Conservation (phyloP, 2,888 invertebrate species). For the Plebejus melissa region DNA sequence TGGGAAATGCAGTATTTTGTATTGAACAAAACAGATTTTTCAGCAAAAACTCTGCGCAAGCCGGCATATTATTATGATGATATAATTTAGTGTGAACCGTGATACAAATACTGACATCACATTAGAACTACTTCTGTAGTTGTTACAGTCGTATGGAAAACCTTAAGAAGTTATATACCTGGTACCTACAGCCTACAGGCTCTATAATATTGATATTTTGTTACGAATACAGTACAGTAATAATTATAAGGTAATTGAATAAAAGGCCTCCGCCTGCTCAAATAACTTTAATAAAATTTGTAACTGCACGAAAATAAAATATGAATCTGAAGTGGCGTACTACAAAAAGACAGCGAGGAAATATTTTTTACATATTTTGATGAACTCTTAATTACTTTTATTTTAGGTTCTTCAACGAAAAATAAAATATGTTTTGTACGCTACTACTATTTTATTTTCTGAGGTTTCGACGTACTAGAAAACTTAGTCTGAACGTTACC, state of each 20-base stretch:
- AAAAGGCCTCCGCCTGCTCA: background rate
- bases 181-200: too few species aligned
- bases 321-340: constrained; percentile 7
- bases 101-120: too few species aligned
- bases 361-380: background rate
- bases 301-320: background rate
- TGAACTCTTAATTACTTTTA: constrained; percentile 11
- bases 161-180: too few species aligned
- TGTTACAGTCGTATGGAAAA: too few species aligned
- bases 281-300: constrained; percentile 11
- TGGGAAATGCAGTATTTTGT: background rate
- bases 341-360: constrained; percentile 6
- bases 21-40: background rate
- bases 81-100: too few species aligned
- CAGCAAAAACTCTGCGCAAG: too few species aligned
- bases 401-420: constrained; percentile 9
- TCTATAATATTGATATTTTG: too few species aligned
- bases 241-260: background rate
- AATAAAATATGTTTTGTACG: constrained; percentile 5
- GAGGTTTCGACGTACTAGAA: too few species aligned
- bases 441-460: background rate
- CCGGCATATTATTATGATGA: too few species aligned
- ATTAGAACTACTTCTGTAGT: too few species aligned
- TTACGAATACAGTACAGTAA: background rate
- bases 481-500: too few species aligned